phyloP scores from a whole-genome alignment of 2,888 invertebrate species.

The Ramazzottius varieornatus region DNA sequence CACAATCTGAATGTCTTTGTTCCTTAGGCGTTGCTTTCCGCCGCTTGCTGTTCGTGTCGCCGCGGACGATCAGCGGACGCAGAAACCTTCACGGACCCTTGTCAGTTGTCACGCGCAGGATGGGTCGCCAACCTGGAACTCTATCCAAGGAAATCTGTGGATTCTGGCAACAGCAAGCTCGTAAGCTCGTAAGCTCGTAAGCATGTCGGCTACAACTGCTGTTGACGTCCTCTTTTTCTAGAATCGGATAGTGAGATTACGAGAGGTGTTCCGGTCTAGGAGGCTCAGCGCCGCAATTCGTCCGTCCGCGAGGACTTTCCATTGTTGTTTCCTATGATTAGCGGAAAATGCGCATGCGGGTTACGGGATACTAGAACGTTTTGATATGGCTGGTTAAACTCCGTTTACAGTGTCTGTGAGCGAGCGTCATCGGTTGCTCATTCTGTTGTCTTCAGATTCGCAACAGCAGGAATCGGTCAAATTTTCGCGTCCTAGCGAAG shows the following conservation, averaged over 20 bases:
- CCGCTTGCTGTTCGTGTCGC: slow-evolving; percentile 95
- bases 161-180: neutral
- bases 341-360: too few relatives aligned
- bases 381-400: too few relatives aligned
- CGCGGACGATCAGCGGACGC: slow-evolving; percentile 89
- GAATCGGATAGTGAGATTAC: neutral
- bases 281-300: neutral
- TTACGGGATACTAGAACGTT: too few relatives aligned
- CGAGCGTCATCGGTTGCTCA: too few relatives aligned
- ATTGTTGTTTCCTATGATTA: neutral
- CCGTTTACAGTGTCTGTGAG: too few relatives aligned
- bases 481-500: too few relatives aligned
- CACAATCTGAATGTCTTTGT: too few relatives aligned
- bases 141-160: neutral
- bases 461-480: too few relatives aligned
- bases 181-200: too few relatives aligned
- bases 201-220: too few relatives aligned
- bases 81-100: slow-evolving; percentile 64
- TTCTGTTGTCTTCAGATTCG: too few relatives aligned
- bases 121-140: slow-evolving; percentile 29
- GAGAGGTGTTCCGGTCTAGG: neutral
- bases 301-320: neutral
- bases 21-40: too few relatives aligned
- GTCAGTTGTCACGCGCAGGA: slow-evolving; percentile 48
- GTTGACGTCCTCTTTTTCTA: neutral